These are phyloP conservation scores for Dinocampus coccinellae DNA, from an alignment of 2,888 invertebrate species.

Conservation along the genomic window DNA sequence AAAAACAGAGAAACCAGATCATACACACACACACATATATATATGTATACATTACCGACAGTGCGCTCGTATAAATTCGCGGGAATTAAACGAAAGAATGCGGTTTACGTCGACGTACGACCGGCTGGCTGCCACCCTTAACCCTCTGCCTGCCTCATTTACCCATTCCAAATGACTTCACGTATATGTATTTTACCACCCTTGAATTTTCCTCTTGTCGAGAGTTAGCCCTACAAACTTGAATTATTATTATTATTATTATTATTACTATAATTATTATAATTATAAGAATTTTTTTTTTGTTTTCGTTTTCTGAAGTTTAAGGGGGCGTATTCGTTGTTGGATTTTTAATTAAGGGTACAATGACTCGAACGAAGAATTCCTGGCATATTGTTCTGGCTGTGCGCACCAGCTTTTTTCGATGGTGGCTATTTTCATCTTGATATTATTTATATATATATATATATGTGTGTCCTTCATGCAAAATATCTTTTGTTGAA, in stretches of 20 bases:
- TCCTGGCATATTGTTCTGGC: slow-evolving; percentile 54
- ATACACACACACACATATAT: slow-evolving; percentile 20
- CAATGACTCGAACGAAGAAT: slow-evolving; percentile 67
- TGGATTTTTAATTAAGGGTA: slow-evolving; percentile 70
- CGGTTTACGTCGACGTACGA: slow-evolving; percentile 67
- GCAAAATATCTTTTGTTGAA: slow-evolving; percentile 29
- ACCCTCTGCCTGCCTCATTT: slow-evolving; percentile 39
- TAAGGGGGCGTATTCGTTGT: slow-evolving; percentile 55
- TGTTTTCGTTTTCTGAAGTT: slow-evolving; percentile 12
- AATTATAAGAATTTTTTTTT: slow-evolving; percentile 19
- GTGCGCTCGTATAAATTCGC: slow-evolving; percentile 67
- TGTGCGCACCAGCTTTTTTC: slow-evolving; percentile 42
- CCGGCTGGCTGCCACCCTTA: slow-evolving; percentile 59
- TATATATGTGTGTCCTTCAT: slow-evolving; percentile 16
- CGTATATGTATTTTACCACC: background rate
- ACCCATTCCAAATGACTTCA: slow-evolving; percentile 22
- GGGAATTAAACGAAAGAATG: slow-evolving; percentile 70
- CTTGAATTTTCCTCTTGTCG: slow-evolving; percentile 19
- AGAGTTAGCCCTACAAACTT: slow-evolving; percentile 24
- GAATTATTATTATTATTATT: background rate
- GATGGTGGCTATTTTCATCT: slow-evolving; percentile 44
- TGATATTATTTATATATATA: background rate
- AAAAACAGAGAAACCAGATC: too few species aligned
- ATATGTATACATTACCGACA: slow-evolving; percentile 54
- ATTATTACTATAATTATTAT: background rate